Conservation (phyloP, 1,140 invertebrate genomes). For the Drosophila willistoni region DNA sequence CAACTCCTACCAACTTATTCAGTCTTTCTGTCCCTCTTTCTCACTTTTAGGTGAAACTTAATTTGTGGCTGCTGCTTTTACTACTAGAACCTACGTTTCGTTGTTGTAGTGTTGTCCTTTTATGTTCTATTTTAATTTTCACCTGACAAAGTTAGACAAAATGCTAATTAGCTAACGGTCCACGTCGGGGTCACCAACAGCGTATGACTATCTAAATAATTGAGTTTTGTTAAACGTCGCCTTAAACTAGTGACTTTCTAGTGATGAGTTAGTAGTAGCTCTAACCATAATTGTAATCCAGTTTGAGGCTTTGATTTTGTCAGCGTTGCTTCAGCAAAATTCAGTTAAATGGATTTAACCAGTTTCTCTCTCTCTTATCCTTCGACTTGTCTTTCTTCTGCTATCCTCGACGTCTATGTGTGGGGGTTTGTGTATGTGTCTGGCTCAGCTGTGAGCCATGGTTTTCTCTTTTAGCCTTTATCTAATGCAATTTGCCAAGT, state of each 20-base stretch:
- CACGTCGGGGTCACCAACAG: background rate
- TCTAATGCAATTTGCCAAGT: conserved; percentile 50
- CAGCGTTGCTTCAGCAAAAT: conserved; percentile 51
- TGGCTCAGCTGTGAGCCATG: conserved; percentile 56
- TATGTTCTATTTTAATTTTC: conserved; percentile 1
- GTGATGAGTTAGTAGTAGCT: conserved; percentile 20
- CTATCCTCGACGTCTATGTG: background rate
- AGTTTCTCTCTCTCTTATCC: conserved; percentile 16
- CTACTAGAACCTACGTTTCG: background rate
- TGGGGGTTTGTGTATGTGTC: background rate
- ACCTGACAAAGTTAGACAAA: conserved; percentile 2
- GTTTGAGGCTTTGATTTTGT: conserved; percentile 79
- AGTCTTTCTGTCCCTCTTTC: background rate
- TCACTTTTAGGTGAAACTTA: conserved; percentile 32
- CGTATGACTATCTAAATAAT: conserved; percentile 17
- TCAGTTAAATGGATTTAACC: conserved; percentile 20
- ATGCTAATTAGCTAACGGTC: conserved; percentile 1
- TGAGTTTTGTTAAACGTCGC: conserved; percentile 47
- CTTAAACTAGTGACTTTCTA: conserved; percentile 31
- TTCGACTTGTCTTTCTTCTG: background rate
- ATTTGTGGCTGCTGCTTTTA: conserved; percentile 39
- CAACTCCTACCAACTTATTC: background rate
- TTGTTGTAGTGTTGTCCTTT: background rate
- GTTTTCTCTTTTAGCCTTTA: conserved; percentile 20
- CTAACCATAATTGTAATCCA: conserved; percentile 83